Evolutionary conservation across 2,113 vertebrate species (phyloP).

Genomic region (Laticauda colubrina): DNA sequence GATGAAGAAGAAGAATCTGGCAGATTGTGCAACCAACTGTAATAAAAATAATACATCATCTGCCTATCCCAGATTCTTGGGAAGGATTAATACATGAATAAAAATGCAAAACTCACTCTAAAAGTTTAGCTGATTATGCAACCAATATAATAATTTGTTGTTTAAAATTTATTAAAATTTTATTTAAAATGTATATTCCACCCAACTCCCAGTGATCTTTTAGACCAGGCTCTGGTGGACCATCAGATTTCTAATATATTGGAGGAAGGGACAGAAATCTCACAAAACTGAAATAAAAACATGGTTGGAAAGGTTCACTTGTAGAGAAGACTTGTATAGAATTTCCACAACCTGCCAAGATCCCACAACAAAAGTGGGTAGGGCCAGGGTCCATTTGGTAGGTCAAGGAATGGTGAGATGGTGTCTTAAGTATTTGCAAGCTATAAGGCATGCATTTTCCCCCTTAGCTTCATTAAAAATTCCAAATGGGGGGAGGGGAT

Average conservation of each 20-base stretch:
- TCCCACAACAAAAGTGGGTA: background rate
- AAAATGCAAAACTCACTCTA: background rate
- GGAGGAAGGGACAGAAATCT: background rate
- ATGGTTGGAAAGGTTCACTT: background rate
- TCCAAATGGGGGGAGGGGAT: background rate
- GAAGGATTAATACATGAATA: background rate
- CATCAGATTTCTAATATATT: background rate
- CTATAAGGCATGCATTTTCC: background rate
- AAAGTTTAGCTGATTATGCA: background rate
- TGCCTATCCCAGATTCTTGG: background rate
- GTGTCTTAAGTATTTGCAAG: background rate
- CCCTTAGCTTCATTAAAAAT: background rate
- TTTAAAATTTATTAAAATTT: background rate
- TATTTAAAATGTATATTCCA: background rate
- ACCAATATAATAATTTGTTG: background rate
- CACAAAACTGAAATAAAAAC: background rate
- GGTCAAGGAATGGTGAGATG: background rate
- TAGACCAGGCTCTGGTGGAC: background rate
- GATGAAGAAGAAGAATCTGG: background rate
- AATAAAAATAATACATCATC: background rate
- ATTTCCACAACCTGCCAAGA: background rate
- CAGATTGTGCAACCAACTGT: background rate
- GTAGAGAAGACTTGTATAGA: background rate
- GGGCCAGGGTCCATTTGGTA: background rate
- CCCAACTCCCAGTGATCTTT: background rate